Conservation (phyloP, 1,140 invertebrate genomes). For the Drosophila tropicalis region DNA sequence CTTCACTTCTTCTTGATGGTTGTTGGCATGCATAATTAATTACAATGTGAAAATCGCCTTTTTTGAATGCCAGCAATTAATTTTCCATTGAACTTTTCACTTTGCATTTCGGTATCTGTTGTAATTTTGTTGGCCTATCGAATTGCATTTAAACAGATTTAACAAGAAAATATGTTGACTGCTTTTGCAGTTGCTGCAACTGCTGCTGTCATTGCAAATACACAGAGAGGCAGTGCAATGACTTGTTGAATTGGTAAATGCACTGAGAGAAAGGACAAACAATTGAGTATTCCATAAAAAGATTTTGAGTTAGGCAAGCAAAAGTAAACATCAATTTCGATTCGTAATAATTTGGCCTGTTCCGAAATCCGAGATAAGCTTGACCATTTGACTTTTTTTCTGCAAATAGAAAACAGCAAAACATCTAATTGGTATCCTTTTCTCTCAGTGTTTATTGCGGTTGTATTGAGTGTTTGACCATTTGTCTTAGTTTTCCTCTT, state of each 20-base stretch:
- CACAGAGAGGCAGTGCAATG: neutral
- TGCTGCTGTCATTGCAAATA: neutral
- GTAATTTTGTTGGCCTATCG: slow-evolving; percentile 54
- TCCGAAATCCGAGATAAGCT: too few relatives aligned
- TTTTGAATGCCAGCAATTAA: slow-evolving; percentile 65
- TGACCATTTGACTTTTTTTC: too few relatives aligned
- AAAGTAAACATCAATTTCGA: too few relatives aligned
- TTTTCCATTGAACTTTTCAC: slow-evolving; percentile 61
- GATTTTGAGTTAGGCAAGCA: too few relatives aligned
- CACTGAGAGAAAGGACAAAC: neutral
- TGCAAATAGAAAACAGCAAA: too few relatives aligned
- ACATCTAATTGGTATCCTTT: neutral
- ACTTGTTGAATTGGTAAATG: neutral
- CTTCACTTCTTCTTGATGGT: slow-evolving; percentile 8
- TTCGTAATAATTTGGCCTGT: too few relatives aligned
- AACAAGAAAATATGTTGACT: slow-evolving; percentile 46
- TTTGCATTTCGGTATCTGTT: slow-evolving; percentile 5
- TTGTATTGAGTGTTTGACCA: neutral
- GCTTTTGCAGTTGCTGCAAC: neutral
- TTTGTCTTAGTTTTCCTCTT: slow-evolving; percentile 3
- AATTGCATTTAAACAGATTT: slow-evolving; percentile 55
- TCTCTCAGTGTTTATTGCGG: slow-evolving; percentile 3
- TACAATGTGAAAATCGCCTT: slow-evolving; percentile 54
- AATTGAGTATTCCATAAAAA: too few relatives aligned
- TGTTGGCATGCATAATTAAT: slow-evolving; percentile 66